Evolutionary conservation across 1,140 invertebrate genomes (phyloP), one percentile per base, ranked within the genome.

Genomic region (Ganaspis sp.): DNA sequence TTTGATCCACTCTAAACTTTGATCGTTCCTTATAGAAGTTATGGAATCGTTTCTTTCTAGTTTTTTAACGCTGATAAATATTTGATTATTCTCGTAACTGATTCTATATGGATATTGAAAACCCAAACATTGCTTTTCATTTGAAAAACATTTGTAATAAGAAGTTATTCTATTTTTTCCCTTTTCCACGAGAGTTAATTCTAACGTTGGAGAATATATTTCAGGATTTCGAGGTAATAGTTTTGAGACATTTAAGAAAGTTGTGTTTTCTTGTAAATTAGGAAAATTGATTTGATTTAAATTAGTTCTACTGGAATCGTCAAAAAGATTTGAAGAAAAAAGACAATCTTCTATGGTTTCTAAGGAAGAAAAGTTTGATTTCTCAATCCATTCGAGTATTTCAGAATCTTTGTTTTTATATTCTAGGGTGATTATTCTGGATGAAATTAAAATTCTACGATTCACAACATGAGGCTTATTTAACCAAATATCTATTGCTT

Each of bases 1-100:
- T 49, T 87, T 83, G 5, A 94, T 86, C 94, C 94, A 94, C 29
- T 84, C 75, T 37, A 91, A 88, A 86, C 90, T 91, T 77, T 15
- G 38, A 45, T 88, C 87, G 23, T 75, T 86, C 72, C 88, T 81
- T 71, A n/a, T n/a, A n/a, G n/a, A n/a, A n/a, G n/a, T n/a, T n/a
- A n/a, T n/a, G n/a, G 17, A 42, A 45, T 88, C 87, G 23, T 75
- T 86, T 73, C 88, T 81, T 71, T 76, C 83, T 75, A 58, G 58
- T 23, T 74, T 34, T 49, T 76, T 12, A 15, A 87, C 69, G 40
- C 75, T 21, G 34, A 90, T 42, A n/a, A 74, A 81, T 8, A 86
- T 75, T 9, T 76, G 71, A 23, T 78, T 64, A 29, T 80, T 78
- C 72, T 79, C 73, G 76, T 77, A 73, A 64, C 69, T 81, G 72